Base-by-base conservation (phyloP, 2,797 vertebrate genomes). In the Prunella strophiata region DNA sequence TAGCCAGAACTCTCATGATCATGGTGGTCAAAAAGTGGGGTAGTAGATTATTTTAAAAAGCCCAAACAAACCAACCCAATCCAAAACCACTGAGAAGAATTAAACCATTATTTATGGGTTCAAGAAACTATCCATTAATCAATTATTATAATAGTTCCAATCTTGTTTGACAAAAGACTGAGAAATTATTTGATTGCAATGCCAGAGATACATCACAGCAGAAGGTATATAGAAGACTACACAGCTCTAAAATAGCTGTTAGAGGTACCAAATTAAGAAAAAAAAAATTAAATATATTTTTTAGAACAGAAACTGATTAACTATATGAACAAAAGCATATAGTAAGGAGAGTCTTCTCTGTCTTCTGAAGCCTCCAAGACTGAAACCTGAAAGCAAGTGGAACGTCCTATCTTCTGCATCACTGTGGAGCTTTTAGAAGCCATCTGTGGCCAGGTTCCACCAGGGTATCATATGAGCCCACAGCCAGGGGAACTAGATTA, bases 391-490 rank as follows among this genome's bases (percentile, higher is more conserved):
- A 4, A 57, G 19, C 59, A 79, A 57, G 10, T 10, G 9, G 42
- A 55, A 91, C 7, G 5, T 0, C 9, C 7, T 4, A 71, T 74
- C n/a, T 52, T 66, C 61, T 55, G 13, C 15, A 63, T 22, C 48
- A 74, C 18, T 51, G 32, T 21, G 19, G 22, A 78, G 14, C 21
- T 43, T 48, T 11, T 21, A 79, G 4, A 84, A 66, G 29, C 6
- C 32, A 27, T 20, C 8, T 20, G 26, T 6, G 20, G 11, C 27
- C 29, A 57, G 32, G 17, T 42, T 77, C 11, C 42, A 74, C 18
- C 1, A 8, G 4, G 4, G 2, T 20, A n/a, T 14, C 18, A 4
- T 9, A 11, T 17, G 25, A 82, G 30, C 4, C 18, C 45, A 27
- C 10, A 62, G 20, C 1, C 55, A 92, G 15, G 22, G 32, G 16